Evolutionary conservation across 2,888 invertebrate species (phyloP).

Genomic region (Dendrolimus houi): DNA sequence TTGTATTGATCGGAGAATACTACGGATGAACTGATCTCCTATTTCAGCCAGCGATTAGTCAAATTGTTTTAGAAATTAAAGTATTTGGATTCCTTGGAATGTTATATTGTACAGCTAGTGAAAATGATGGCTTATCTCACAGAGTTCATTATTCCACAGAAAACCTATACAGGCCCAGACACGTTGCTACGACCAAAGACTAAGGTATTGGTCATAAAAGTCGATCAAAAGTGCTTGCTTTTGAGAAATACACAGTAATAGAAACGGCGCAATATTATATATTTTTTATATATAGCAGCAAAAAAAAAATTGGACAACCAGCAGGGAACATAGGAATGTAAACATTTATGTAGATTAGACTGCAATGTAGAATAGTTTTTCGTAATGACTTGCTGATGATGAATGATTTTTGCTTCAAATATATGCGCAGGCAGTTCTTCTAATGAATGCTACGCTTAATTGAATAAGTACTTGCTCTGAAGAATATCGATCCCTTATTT

Average conservation of each 20-base stretch:
- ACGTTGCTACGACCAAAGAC: slow-evolving; percentile 33
- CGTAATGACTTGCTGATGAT: too few relatives aligned
- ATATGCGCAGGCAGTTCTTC: not conserved
- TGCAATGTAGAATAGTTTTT: not conserved
- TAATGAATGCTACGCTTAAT: not conserved
- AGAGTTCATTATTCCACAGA: slow-evolving; percentile 27
- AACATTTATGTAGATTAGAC: not conserved
- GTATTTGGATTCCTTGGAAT: too few relatives aligned
- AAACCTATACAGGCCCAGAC: slow-evolving; percentile 36
- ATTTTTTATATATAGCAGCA: not conserved
- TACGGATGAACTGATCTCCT: not conserved
- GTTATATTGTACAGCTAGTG: not conserved
- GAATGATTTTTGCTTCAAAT: too few relatives aligned
- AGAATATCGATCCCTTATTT: not conserved
- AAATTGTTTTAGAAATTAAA: too few relatives aligned
- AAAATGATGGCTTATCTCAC: not conserved
- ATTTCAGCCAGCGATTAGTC: too few relatives aligned
- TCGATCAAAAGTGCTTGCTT: slow-evolving; percentile 1
- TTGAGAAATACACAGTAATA: not conserved
- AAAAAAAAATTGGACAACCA: not conserved
- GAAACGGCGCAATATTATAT: not conserved
- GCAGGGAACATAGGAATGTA: not conserved
- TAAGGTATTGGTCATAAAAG: slow-evolving; percentile 14
- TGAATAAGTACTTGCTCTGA: not conserved
- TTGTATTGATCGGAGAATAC: not conserved